A percentile compares a stretch with the other conserved stretches of the same genome.
Conservation (phyloP, 2,888 invertebrate genomes). For the Operophtera brumata region DNA sequence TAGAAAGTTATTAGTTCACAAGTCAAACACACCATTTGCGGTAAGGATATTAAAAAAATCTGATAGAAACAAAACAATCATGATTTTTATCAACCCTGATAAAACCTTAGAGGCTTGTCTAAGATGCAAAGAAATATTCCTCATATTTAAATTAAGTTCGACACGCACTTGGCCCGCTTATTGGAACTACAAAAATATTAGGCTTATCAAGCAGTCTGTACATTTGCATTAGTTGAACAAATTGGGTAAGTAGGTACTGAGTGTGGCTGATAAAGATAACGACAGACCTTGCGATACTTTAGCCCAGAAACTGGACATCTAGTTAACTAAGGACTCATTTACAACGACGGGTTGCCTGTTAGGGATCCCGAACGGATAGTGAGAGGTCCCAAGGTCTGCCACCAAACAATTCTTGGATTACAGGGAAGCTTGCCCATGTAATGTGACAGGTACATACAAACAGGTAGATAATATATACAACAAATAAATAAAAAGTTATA, state of each 20-base stretch:
- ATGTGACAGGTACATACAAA: no score
- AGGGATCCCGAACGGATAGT: neutral
- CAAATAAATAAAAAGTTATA: no score
- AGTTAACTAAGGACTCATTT: conserved; percentile 7
- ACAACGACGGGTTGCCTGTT: neutral
- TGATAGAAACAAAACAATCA: no score
- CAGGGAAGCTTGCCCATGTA: neutral
- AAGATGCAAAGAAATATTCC: no score
- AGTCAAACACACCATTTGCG: no score
- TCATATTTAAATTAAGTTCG: no score
- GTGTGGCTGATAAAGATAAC: conserved; percentile 14
- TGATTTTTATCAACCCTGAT: no score
- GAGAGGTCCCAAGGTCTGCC: neutral
- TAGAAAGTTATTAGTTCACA: no score
- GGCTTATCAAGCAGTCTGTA: conserved; percentile 24
- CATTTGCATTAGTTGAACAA: conserved; percentile 20
- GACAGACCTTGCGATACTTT: conserved; percentile 10
- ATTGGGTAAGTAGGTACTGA: conserved; percentile 20
- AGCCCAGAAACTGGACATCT: conserved; percentile 9
- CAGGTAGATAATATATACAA: no score
- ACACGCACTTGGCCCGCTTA: neutral
- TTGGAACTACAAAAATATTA: neutral
- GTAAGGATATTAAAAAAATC: no score
- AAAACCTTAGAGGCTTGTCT: no score
- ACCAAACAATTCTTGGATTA: no score